Percentiles rank a stretch among this genome's conserved stretches.
Conservation (phyloP, 2,888 invertebrate species). For the Macropis europaea region DNA sequence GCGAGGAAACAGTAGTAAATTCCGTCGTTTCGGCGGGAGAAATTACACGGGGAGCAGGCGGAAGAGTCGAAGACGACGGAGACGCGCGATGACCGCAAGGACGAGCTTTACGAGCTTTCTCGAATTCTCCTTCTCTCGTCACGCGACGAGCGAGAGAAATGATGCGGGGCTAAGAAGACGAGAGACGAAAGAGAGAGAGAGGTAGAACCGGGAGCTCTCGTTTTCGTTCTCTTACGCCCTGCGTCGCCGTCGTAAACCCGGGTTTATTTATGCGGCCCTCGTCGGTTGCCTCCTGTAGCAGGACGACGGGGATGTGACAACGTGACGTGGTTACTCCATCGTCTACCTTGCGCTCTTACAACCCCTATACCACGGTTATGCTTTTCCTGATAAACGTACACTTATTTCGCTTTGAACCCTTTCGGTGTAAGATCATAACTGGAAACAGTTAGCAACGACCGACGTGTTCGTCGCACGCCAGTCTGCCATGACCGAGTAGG, state of each 20-base stretch:
- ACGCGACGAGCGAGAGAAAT: conserved; percentile 61
- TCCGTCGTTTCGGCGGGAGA: conserved; percentile 24
- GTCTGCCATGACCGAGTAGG: no score
- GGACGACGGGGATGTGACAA: conserved; percentile 76
- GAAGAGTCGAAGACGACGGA: conserved; percentile 33
- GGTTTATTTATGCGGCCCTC: conserved; percentile 79
- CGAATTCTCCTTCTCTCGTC: conserved; percentile 57
- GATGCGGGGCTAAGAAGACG: conserved; percentile 17
- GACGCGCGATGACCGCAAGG: conserved; percentile 70
- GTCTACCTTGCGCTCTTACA: conserved; percentile 61
- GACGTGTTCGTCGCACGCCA: no score
- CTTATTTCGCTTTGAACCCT: conserved; percentile 46
- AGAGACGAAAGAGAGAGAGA: conserved; percentile 5
- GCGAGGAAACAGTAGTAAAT: conserved; percentile 37
- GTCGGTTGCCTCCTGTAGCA: conserved; percentile 74
- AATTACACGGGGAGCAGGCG: conserved; percentile 30
- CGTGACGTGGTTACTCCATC: conserved; percentile 74
- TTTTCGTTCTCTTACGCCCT: conserved; percentile 54
- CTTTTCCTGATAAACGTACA: conserved; percentile 53
- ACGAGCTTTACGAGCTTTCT: conserved; percentile 74
- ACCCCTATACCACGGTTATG: conserved; percentile 62
- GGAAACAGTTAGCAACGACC: no score
- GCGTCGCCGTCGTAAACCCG: conserved; percentile 74
- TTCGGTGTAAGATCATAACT: no score
- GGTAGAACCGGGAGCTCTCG: conserved; percentile 49